Evolutionary conservation across 2,113 vertebrate genomes (phyloP), one percentile per base, ranked within the genome.

Genomic region (Papio anubis): DNA sequence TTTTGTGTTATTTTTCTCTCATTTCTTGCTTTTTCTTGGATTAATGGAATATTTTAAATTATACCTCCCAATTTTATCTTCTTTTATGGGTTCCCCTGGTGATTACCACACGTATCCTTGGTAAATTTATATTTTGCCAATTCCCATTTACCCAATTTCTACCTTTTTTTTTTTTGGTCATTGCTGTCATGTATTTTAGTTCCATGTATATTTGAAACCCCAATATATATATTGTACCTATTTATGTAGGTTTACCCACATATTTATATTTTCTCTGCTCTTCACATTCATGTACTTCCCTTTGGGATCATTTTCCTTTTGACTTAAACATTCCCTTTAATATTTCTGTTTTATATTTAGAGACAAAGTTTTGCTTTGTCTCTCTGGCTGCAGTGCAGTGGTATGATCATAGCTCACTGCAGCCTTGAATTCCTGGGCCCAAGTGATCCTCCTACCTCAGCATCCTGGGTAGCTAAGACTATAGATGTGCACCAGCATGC

Each of bases 21-120:
- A 90, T 55, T 83, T 93, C 14, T 52, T 93, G 10, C 23, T 27
- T 94, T 75, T 25, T n/a, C 2, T 75, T 30, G 21, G 52, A 68
- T 57, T 96, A 70, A 73, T 88, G 72, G 68, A 88, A 8, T 88
- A 43, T 94, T 94, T 92, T 72, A 79, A 75, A 70, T 59, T 35
- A 68, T 57, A n/a, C 23, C n/a, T 70, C 43, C 8, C 12, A 21
- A 30, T 73, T 89, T 88, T 64, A 55, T 18, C 3, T 50, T 75
- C 21, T 82, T 95, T 79, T 35, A 21, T 89, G 78, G 43, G 72
- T 80, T 75, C 8, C 23, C 64, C 38, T n/a, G 73, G 75, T 73
- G 32, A 95, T 30, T 80, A 6, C 27, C 35, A 48, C 64, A 75
- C 43, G 45, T 72, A 35, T 87, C 32, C 57, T 78, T 94, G 68